Conservation (phyloP, 2,888 invertebrate species). For the Notodonta dromedarius region DNA sequence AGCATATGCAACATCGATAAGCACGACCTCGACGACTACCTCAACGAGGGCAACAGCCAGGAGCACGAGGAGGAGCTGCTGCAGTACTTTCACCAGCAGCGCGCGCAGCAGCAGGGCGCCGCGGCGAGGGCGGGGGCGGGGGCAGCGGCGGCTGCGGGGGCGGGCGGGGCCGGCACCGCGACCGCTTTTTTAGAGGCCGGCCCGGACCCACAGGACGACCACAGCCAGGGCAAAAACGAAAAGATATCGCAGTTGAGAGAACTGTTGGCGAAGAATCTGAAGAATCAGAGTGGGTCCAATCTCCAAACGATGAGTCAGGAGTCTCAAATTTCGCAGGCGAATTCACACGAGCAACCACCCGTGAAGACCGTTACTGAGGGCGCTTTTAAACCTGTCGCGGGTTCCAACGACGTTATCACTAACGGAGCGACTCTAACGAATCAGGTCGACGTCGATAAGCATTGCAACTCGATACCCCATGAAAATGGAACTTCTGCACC, state of each 20-base stretch:
- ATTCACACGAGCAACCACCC: constrained; percentile 50
- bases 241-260: constrained; percentile 90
- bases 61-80: constrained; percentile 94
- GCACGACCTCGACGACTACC: constrained; percentile 92
- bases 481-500: constrained; percentile 60
- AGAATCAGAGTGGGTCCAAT: constrained; percentile 73
- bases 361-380: constrained; percentile 57
- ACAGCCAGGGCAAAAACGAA: constrained; percentile 82
- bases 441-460: constrained; percentile 51
- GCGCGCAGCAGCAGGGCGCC: constrained; percentile 49
- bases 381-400: constrained; percentile 64
- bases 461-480: constrained; percentile 50
- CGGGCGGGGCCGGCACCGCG: constrained; percentile 33
- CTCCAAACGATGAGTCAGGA: constrained; percentile 54
- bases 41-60: constrained; percentile 89
- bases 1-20: constrained; percentile 91
- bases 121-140: constrained; percentile 43
- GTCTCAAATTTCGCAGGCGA: constrained; percentile 44
- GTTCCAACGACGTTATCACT: constrained; percentile 42
- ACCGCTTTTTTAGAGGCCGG: constrained; percentile 72
- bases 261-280: constrained; percentile 87
- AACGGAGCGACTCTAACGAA: constrained; percentile 52
- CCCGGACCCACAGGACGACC: constrained; percentile 78
- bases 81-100: constrained; percentile 89
- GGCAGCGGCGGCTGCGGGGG: constrained; percentile 32